A percentile compares a stretch with the other conserved stretches of the same genome.
Conservation (phyloP, 2,888 invertebrate species). For the Coenonympha arcania region DNA sequence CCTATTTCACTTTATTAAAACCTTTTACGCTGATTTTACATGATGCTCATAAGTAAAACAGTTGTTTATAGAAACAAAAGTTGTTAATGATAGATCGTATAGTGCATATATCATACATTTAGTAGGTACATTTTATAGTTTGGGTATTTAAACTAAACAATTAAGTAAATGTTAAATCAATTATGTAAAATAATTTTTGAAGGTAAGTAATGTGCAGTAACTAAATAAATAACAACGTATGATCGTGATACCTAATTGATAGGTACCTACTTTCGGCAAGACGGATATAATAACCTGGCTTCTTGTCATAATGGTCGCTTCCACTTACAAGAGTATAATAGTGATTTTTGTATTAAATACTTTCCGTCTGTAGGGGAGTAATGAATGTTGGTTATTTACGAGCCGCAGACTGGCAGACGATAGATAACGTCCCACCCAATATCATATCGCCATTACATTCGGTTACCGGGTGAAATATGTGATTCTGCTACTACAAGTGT, state of each 20-base stretch:
- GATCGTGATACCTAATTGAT: too few species aligned
- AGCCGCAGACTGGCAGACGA: slow-evolving; percentile 51
- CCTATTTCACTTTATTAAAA: too few species aligned
- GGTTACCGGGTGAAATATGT: slow-evolving; percentile 47
- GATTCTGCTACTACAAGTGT: slow-evolving; percentile 20
- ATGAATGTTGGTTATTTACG: slow-evolving; percentile 62
- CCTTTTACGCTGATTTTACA: too few species aligned
- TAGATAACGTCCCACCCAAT: slow-evolving; percentile 57
- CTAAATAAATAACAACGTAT: slow-evolving; percentile 1
- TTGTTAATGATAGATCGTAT: too few species aligned
- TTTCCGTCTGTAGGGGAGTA: slow-evolving; percentile 51
- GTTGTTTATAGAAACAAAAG: too few species aligned
- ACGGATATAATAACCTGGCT: slow-evolving; percentile 16
- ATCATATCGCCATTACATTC: slow-evolving; percentile 57
- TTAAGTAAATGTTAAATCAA: too few species aligned
- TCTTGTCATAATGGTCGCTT: slow-evolving; percentile 26
- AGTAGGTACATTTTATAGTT: too few species aligned
- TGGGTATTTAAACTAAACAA: too few species aligned
- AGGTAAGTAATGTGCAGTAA: background rate
- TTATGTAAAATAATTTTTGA: too few species aligned
- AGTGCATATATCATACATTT: too few species aligned
- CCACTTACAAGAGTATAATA: slow-evolving; percentile 34
- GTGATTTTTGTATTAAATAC: slow-evolving; percentile 44
- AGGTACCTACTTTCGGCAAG: too few species aligned
- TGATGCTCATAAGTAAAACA: too few species aligned